Conservation (phyloP, 2,888 invertebrate species). For the Gisinianus flammeolus region DNA sequence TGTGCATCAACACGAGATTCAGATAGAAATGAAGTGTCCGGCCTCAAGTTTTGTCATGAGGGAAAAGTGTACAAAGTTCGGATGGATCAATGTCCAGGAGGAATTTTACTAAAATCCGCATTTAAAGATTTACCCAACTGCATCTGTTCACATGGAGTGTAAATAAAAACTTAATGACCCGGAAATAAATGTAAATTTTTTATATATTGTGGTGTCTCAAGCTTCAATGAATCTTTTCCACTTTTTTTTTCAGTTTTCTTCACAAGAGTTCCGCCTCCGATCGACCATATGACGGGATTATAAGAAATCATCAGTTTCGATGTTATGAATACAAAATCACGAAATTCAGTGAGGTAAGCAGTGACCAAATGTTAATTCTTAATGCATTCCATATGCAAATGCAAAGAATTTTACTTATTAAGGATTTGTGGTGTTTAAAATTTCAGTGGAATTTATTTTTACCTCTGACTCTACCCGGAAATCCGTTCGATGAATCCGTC, state of each 20-base stretch:
- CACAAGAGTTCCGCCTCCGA: slow-evolving; percentile 2
- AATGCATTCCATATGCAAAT: not conserved
- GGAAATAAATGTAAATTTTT: not conserved
- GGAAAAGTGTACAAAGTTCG: not conserved
- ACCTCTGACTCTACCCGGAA: not conserved
- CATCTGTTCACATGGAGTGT: slow-evolving; percentile 28
- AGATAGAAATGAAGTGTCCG: not conserved
- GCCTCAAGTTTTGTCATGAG: slow-evolving; percentile 21
- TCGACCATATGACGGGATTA: not conserved
- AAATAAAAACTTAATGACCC: not conserved
- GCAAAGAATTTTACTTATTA: not conserved
- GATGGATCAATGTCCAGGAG: slow-evolving; percentile 27
- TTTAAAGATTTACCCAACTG: slow-evolving; percentile 12
- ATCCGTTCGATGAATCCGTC: slow-evolving; percentile 16
- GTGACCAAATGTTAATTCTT: not conserved
- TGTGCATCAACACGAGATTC: not conserved
- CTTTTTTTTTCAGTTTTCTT: slow-evolving; percentile 12
- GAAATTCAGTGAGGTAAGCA: not conserved
- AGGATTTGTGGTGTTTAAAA: not conserved
- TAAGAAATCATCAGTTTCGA: not conserved
- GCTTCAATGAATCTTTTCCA: not conserved
- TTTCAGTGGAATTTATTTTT: slow-evolving; percentile 10
- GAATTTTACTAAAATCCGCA: slow-evolving; percentile 3
- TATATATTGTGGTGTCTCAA: not conserved
- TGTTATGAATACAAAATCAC: slow-evolving; percentile 10